phyloP scores from a whole-genome alignment of 1,140 invertebrate genomes.

The Pantala flavescens region DNA sequence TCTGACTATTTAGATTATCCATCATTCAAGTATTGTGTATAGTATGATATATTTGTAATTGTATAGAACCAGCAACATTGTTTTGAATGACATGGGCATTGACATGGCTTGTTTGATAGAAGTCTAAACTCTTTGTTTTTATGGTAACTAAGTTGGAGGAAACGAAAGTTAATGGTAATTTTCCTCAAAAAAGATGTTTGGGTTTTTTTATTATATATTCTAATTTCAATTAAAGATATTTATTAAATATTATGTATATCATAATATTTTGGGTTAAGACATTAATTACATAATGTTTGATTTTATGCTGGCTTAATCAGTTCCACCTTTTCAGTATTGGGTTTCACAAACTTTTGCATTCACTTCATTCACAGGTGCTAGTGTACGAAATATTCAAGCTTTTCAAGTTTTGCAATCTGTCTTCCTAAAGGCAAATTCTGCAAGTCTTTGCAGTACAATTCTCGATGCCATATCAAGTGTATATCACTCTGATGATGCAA shows the following conservation, averaged over 20 bases:
- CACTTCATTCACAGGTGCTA: conserved; percentile 40
- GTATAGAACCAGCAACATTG: conserved; percentile 11
- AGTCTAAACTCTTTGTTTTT: too few species aligned
- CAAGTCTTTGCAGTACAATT: conserved; percentile 76
- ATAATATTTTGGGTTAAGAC: too few species aligned
- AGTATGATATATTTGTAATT: conserved; percentile 12
- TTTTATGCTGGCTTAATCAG: too few species aligned
- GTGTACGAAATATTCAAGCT: conserved; percentile 86
- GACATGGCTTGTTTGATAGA: not conserved
- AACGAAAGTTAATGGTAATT: too few species aligned
- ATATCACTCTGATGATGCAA: conserved; percentile 94
- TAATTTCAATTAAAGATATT: too few species aligned
- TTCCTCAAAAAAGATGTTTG: too few species aligned
- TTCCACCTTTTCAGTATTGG: too few species aligned
- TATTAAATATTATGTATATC: too few species aligned
- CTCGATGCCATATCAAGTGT: conserved; percentile 93
- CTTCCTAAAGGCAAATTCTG: conserved; percentile 79
- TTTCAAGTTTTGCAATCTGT: conserved; percentile 92
- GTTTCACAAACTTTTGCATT: too few species aligned
- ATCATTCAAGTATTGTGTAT: not conserved
- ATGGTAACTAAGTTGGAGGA: too few species aligned
- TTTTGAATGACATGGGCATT: conserved; percentile 10
- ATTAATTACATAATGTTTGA: too few species aligned
- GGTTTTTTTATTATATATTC: too few species aligned
- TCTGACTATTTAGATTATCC: not conserved